Evolutionary conservation across 2,113 vertebrate genomes (phyloP).

Genomic region (Brevimyrus niger): DNA sequence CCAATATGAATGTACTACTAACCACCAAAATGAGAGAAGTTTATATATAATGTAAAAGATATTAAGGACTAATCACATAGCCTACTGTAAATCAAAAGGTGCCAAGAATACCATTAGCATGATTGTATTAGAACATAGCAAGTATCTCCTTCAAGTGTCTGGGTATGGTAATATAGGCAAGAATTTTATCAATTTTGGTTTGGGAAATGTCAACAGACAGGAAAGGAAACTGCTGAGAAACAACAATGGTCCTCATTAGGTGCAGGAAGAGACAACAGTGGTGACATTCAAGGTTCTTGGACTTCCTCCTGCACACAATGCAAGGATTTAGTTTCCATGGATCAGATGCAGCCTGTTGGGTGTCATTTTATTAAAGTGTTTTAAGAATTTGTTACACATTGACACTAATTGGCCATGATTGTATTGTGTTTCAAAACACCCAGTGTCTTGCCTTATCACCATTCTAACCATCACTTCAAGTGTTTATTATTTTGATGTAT

Average conservation of each 20-base stretch:
- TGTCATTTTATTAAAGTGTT: not conserved
- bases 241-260: constrained; percentile 36
- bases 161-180: not conserved
- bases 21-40: not conserved
- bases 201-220: not conserved
- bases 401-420: not conserved
- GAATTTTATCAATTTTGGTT: not conserved
- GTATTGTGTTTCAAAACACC: not conserved
- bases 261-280: constrained; percentile 8
- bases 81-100: not conserved
- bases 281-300: constrained; percentile 3
- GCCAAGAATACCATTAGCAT: not conserved
- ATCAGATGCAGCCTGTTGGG: constrained; percentile 33
- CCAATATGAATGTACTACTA: not conserved
- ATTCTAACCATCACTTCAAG: not conserved
- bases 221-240: constrained; percentile 16
- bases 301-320: constrained; percentile 29
- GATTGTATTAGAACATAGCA: not conserved
- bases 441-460: not conserved
- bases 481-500: not conserved
- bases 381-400: not conserved
- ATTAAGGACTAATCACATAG: not conserved
- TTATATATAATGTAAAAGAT: not conserved
- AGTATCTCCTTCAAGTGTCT: not conserved
- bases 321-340: constrained; percentile 27